Conservation (phyloP, 2,113 vertebrate genomes). For the Heterocephalus glaber region DNA sequence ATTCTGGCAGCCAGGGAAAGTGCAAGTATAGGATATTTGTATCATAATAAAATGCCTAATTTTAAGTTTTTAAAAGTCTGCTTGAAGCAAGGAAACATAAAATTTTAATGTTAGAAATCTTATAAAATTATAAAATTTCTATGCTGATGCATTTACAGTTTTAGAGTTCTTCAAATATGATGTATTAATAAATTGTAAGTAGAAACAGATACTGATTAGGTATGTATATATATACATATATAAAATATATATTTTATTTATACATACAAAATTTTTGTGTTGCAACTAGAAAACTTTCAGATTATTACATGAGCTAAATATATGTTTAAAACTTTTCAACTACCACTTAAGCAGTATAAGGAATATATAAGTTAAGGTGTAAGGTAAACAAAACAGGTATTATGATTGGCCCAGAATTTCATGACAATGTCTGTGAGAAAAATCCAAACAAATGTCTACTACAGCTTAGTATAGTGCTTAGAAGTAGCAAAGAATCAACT, state of each 20-base stretch:
- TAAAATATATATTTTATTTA: neutral
- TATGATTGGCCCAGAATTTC: neutral
- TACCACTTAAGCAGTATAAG: neutral
- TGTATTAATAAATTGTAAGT: neutral
- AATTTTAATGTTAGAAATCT: neutral
- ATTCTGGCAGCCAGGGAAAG: neutral
- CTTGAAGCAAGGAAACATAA: neutral
- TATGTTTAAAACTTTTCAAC: neutral
- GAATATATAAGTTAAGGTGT: neutral
- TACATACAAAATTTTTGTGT: neutral
- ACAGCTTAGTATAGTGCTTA: neutral
- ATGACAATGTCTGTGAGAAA: neutral
- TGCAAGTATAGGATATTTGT: neutral
- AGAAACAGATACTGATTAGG: neutral
- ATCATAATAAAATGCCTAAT: neutral
- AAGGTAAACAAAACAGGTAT: neutral
- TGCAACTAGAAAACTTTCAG: neutral
- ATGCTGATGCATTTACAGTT: neutral
- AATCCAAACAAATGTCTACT: slow-evolving; percentile 2
- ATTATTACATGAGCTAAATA: neutral
- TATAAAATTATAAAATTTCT: neutral
- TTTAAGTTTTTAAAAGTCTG: neutral
- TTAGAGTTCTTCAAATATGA: neutral
- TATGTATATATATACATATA: neutral
- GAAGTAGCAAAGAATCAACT: neutral